Evolutionary conservation across 2,888 invertebrate genomes (phyloP), one percentile per base, ranked within the genome.

Genomic region (Agrilus cyanescens): DNA sequence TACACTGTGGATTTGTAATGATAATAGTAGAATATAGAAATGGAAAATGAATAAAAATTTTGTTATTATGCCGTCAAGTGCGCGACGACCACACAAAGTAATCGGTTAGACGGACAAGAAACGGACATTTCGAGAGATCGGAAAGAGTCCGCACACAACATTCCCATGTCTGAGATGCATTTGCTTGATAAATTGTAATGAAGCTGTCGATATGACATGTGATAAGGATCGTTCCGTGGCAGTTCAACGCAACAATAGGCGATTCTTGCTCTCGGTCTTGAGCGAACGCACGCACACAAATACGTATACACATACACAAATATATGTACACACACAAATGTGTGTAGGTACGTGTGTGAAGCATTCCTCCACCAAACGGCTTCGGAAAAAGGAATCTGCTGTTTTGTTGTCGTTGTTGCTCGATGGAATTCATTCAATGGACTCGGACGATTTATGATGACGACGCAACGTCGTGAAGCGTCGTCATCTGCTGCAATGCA

Each of bases 171-270:
- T 33, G 33, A 38, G 44, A 44, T 44, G 40, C 39, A 46, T 38
- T 42, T 38, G 29, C 32, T 38, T 42, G 42, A 42, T 42, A 51
- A 55, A 53, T 50, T 50, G 49, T 49, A 57, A 61, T 59, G 58
- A 57, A 60, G 59, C 57, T 57, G 55, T 59, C 56, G 61, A 61
- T 61, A 52, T 45, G 57, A 58, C 55, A 53, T 53, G 54, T 56
- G 58, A 61, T 60, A 61, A 57, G 52, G 51, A 48, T 52, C 50
- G 52, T 53, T 49, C 53, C 52, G 50, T 58, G 59, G 58, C 60
- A 58, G 57, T 50, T 48, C 50, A 25, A 25, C 25, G 25, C 25
- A 25, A 25, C 25, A 25, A 25, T 25, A 25, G 25, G 25, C 25
- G 25, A 25, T 25, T 25, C 25, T 25, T 25, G 25, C 25, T 25